Percentiles rank a stretch among this genome's conserved stretches.
Conservation (phyloP, 2,797 vertebrate species). For the Petrocephalus sullivani region DNA sequence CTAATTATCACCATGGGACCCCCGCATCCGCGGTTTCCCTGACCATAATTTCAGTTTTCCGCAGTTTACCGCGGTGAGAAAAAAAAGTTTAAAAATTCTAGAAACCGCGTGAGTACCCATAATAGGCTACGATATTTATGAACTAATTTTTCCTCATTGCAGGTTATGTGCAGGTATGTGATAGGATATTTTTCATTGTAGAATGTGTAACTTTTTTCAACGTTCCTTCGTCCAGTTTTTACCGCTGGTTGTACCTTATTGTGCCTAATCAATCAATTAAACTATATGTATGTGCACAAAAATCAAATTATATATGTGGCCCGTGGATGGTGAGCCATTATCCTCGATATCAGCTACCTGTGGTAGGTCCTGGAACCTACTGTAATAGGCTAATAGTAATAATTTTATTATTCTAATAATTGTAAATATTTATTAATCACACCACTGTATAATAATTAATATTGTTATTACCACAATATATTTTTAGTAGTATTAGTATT, state of each 20-base stretch:
- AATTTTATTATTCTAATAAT: background rate
- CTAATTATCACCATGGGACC: background rate
- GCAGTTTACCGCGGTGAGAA: too few species aligned
- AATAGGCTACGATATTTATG: background rate
- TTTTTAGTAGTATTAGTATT: background rate
- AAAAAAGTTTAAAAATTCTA: too few species aligned
- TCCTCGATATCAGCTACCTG: background rate
- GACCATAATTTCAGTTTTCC: background rate
- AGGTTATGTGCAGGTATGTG: background rate
- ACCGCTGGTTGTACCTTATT: background rate
- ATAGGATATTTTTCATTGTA: background rate
- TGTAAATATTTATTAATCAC: too few species aligned
- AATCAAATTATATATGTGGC: background rate
- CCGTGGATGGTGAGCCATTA: background rate
- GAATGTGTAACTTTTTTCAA: background rate
- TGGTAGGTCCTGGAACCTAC: background rate
- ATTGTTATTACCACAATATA: too few species aligned
- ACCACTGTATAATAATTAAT: too few species aligned
- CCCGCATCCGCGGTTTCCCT: background rate
- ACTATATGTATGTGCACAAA: background rate
- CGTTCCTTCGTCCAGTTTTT: background rate
- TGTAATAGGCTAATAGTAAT: background rate
- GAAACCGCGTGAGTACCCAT: background rate
- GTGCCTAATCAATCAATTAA: background rate
- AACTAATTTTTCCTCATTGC: background rate